Evolutionary conservation across 1,140 invertebrate species (phyloP).

Genomic region (Cryptotermes secundus): DNA sequence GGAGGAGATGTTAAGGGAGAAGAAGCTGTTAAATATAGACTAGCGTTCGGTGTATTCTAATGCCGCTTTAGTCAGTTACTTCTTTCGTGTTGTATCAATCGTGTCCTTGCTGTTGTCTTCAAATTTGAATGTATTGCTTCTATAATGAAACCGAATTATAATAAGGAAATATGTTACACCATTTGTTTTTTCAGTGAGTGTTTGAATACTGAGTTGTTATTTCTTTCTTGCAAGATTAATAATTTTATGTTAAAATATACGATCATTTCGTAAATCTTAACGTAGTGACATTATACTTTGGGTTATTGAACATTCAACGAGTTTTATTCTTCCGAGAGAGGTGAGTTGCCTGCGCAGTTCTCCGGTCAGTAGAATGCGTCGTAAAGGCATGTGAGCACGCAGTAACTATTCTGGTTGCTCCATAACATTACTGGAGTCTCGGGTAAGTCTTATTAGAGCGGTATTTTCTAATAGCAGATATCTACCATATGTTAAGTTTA

Average conservation of each 20-base stretch:
- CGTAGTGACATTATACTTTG: not conserved
- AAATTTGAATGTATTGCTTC: not conserved
- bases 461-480: too few species aligned
- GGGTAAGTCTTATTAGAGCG: too few species aligned
- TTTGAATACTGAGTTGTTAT: not conserved
- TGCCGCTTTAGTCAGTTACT: not conserved
- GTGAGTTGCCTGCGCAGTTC: not conserved
- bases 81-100: not conserved
- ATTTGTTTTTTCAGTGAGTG: not conserved
- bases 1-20: not conserved
- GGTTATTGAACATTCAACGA: not conserved
- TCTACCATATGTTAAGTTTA: too few species aligned
- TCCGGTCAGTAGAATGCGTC: too few species aligned
- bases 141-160: not conserved
- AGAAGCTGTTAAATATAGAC: not conserved
- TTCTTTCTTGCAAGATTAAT: not conserved
- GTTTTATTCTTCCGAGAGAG: not conserved
- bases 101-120: not conserved
- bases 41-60: not conserved
- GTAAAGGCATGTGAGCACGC: not conserved
- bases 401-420: too few species aligned
- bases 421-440: too few species aligned
- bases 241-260: not conserved
- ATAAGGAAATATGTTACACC: not conserved
- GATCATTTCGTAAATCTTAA: not conserved